Conservation (phyloP, 2,797 vertebrate species). For the Cirrhinus mrigala region DNA sequence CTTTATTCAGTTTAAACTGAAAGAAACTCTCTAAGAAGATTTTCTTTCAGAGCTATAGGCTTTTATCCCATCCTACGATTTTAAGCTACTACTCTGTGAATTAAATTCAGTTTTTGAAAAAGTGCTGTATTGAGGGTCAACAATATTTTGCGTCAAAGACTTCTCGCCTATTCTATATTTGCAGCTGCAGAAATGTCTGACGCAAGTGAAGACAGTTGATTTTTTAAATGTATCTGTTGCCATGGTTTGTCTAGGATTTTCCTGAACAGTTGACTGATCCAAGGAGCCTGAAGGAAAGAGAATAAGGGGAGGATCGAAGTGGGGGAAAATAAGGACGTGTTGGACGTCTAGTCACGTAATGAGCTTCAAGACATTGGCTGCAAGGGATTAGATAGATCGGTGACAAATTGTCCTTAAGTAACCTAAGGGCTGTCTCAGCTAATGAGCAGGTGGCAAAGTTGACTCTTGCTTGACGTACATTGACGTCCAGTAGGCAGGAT, state of each 20-base stretch:
- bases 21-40: slow-evolving; percentile 15
- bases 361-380: slow-evolving; percentile 34
- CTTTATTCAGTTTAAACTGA: neutral
- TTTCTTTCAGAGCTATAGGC: slow-evolving; percentile 23
- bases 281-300: neutral
- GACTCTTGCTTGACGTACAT: slow-evolving; percentile 39
- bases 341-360: slow-evolving; percentile 44
- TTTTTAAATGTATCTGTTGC: slow-evolving; percentile 6
- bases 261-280: slow-evolving; percentile 12
- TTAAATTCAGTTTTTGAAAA: slow-evolving; percentile 40
- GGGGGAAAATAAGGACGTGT: slow-evolving; percentile 34
- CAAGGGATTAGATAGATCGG: slow-evolving; percentile 39
- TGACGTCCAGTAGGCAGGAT: slow-evolving; percentile 21
- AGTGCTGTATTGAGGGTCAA: neutral
- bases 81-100: slow-evolving; percentile 40
- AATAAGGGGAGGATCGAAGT: neutral
- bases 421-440: slow-evolving; percentile 42
- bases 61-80: slow-evolving; percentile 16
- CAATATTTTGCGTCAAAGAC: neutral
- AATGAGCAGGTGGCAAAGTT: slow-evolving; percentile 48
- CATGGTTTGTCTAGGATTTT: slow-evolving; percentile 6
- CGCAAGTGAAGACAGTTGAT: neutral
- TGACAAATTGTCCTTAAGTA: slow-evolving; percentile 46
- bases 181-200: slow-evolving; percentile 10
- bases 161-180: neutral